Conservation (phyloP, 1,140 invertebrate species). For the Akabosia matsudoensis region DNA sequence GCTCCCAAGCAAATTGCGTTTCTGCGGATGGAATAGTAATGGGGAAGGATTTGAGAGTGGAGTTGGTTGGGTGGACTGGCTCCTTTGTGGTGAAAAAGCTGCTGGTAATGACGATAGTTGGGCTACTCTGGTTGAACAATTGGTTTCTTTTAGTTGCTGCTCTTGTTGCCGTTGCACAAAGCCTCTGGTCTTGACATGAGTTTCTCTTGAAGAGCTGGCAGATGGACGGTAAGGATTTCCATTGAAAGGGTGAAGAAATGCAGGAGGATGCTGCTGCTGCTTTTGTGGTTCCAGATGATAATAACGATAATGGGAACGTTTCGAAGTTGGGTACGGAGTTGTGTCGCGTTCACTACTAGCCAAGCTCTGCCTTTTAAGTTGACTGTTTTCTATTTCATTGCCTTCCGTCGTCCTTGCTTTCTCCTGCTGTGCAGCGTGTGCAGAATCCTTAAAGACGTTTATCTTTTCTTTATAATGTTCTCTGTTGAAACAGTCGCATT, state of each 20-base stretch:
- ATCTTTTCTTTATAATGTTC: neutral
- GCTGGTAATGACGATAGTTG: neutral
- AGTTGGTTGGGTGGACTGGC: neutral
- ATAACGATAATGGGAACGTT: neutral
- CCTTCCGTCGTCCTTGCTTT: neutral
- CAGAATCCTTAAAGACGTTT: neutral
- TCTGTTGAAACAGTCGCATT: neutral
- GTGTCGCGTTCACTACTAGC: neutral
- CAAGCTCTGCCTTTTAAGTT: neutral
- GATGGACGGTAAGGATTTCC: neutral
- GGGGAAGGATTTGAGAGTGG: neutral
- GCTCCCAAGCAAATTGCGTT: neutral
- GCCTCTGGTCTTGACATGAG: neutral
- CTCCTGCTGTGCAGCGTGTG: neutral
- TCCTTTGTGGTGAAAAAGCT: neutral
- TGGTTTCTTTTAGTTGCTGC: neutral
- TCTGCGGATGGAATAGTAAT: neutral
- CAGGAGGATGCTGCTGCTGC: neutral
- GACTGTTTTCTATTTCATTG: neutral
- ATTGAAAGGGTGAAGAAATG: neutral
- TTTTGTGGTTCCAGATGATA: neutral
- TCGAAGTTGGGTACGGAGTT: neutral
- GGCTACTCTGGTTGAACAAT: neutral
- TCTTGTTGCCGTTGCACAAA: neutral
- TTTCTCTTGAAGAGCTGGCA: neutral